A percentile compares a stretch with the other conserved stretches of the same genome.
These are phyloP conservation scores for Busseola fusca DNA, from an alignment of 2,888 invertebrate species.

Conservation along the genomic window DNA sequence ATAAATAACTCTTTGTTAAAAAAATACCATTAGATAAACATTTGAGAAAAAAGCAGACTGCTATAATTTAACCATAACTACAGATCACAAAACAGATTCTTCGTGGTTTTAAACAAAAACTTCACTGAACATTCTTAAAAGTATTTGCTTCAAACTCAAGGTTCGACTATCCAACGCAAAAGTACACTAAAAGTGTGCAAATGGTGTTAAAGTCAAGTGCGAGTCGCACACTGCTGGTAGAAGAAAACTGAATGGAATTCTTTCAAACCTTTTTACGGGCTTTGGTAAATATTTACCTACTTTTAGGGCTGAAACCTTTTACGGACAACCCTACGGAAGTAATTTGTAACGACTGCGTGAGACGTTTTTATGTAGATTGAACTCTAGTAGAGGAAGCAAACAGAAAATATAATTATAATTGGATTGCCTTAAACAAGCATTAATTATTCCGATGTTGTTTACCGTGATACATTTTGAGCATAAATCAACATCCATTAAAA, in stretches of 20 bases:
- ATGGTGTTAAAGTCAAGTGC: slow-evolving; percentile 30
- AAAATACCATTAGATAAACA: too few relatives aligned
- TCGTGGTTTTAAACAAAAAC: not conserved
- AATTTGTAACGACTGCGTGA: slow-evolving; percentile 20
- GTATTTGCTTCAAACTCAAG: slow-evolving; percentile 32
- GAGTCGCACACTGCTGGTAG: slow-evolving; percentile 1
- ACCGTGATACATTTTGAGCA: not conserved
- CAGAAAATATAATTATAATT: slow-evolving; percentile 35
- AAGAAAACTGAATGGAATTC: slow-evolving; percentile 24
- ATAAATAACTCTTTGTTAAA: too few relatives aligned
- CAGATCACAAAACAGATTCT: too few relatives aligned
- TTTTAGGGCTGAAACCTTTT: slow-evolving; percentile 35
- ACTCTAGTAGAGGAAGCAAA: not conserved
- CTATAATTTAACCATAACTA: too few relatives aligned
- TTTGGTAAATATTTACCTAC: slow-evolving; percentile 44
- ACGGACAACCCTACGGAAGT: slow-evolving; percentile 18
- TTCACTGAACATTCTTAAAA: slow-evolving; percentile 18
- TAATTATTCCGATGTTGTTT: slow-evolving; percentile 23
- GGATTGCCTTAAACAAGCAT: slow-evolving; percentile 9
- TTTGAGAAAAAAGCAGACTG: too few relatives aligned
- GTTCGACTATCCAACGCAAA: slow-evolving; percentile 6
- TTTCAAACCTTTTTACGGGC: slow-evolving; percentile 27
- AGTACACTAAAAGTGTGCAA: slow-evolving; percentile 13
- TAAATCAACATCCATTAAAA: slow-evolving; percentile 18
- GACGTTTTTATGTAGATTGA: slow-evolving; percentile 22